Evolutionary conservation across 2,888 invertebrate genomes (phyloP), one percentile per base, ranked within the genome.

Genomic region (Fragum fragum): DNA sequence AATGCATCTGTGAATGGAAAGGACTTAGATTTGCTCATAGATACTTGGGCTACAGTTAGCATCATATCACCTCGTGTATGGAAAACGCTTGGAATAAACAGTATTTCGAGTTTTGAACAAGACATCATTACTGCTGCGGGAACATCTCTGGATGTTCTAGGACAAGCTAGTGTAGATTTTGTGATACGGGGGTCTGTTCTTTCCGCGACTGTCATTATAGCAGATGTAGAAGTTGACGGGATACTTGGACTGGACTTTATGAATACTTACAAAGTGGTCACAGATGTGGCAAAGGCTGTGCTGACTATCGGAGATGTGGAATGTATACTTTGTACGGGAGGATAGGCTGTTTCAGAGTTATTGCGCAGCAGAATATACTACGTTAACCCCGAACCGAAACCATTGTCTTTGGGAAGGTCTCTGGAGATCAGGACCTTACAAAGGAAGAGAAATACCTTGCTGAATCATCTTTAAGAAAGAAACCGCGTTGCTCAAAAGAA

Each of bases 401-500:
- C n/a, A n/a, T n/a, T n/a, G n/a, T n/a, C n/a, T n/a, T n/a, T n/a
- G n/a, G n/a, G n/a, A n/a, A n/a, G n/a, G n/a, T n/a, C n/a, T n/a
- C n/a, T n/a, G 23, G 21, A n/a, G 14, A 55, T n/a, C n/a, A 55
- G 7, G 9, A 7, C 7, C 55, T 55, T 16, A 55, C 7, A 55
- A 55, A 55, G 55, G 55, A n/a, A 7, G 23, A n/a, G 7, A 9
- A 7, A 7, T 55, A 55, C 55, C 55, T 55, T n/a, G 55, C n/a
- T 55, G 55, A 55, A 55, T 9, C 55, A 16, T 55, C 55, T 55
- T n/a, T n/a, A n/a, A 42, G 47, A 9, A 21, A 53, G 26, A 69
- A 68, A 39, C 79, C 74, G n/a, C n/a, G n/a, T 53, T 79, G 79
- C 74, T 55, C 36, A 36, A 59, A 74, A 39, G 70, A 79, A 53